phyloP scores from a whole-genome alignment of 1,140 invertebrate genomes.

The Papilio polytes region DNA sequence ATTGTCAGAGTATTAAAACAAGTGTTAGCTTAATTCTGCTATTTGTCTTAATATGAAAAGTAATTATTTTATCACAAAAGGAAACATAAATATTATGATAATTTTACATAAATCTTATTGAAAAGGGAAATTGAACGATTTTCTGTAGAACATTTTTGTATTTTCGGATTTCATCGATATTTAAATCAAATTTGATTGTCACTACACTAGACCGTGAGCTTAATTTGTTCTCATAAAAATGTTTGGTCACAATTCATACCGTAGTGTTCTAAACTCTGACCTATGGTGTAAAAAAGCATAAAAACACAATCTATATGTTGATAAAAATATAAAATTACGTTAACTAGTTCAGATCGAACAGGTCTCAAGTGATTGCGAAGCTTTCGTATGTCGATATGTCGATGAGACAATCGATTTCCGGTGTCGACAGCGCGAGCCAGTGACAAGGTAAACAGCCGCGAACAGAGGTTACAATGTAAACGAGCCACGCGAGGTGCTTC shows the following conservation, averaged over 20 bases:
- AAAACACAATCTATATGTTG: neutral
- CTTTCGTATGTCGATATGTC: neutral
- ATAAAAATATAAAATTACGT: neutral
- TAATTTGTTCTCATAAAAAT: too few species aligned
- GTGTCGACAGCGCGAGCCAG: conserved; percentile 55
- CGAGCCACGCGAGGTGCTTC: conserved; percentile 63
- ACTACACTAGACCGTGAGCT: too few species aligned
- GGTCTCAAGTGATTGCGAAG: neutral
- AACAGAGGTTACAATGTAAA: conserved; percentile 73
- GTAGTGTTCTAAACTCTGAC: too few species aligned
- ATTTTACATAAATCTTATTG: too few species aligned
- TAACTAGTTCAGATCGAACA: neutral
- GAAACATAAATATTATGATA: neutral
- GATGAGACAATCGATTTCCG: conserved; percentile 60
- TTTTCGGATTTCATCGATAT: too few species aligned
- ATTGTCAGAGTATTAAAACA: neutral
- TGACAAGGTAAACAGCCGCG: conserved; percentile 58
- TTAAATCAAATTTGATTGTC: too few species aligned
- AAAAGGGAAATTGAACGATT: too few species aligned
- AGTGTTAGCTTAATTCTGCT: neutral
- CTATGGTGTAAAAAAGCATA: neutral
- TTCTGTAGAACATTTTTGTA: too few species aligned
- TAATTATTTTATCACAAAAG: neutral
- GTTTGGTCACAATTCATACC: too few species aligned
- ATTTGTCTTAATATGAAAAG: neutral